These are phyloP conservation scores for Ageneiosus marmoratus DNA, from an alignment of 2,113 vertebrate genomes.

Conservation along the genomic window DNA sequence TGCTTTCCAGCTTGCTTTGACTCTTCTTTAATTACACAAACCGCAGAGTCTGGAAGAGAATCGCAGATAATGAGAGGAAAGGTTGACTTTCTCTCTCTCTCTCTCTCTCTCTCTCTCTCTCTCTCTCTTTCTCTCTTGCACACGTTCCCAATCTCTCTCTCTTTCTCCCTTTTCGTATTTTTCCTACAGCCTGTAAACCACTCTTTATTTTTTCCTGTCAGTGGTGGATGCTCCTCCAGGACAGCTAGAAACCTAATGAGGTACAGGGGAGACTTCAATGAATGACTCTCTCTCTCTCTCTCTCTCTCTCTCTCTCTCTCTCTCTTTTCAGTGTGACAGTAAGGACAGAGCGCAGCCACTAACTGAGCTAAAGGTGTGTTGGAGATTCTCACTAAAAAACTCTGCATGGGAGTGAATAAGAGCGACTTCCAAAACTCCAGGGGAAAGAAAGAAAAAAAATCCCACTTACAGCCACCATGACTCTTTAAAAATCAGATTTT, in stretches of 20 bases:
- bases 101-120: constrained; percentile 12
- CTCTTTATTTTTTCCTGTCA: constrained; percentile 59
- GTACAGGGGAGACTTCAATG: constrained; percentile 51
- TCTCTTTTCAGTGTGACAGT: not conserved
- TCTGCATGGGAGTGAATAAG: constrained; percentile 20
- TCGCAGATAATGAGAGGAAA: constrained; percentile 55
- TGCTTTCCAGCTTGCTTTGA: constrained; percentile 18
- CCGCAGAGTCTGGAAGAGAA: constrained; percentile 48
- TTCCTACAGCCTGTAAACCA: constrained; percentile 38
- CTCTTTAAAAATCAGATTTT: not conserved
- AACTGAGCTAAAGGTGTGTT: constrained; percentile 25
- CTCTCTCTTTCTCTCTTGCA: constrained; percentile 2
- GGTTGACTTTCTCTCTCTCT: constrained; percentile 23
- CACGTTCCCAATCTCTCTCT: not conserved
- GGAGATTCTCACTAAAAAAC: constrained; percentile 23
- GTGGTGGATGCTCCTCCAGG: constrained; percentile 54
- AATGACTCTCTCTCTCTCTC: constrained; percentile 38
- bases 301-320: constrained; percentile 22
- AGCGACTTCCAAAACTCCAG: constrained; percentile 15
- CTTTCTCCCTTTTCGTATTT: constrained; percentile 14
- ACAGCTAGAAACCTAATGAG: constrained; percentile 61
- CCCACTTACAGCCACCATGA: not conserved
- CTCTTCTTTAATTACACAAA: constrained; percentile 49
- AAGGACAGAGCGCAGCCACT: constrained; percentile 8
- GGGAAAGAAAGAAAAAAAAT: not conserved